A percentile compares a stretch with the other conserved stretches of the same genome.
Conservation (phyloP, 2,113 vertebrate genomes). For the Saccopteryx bilineata region DNA sequence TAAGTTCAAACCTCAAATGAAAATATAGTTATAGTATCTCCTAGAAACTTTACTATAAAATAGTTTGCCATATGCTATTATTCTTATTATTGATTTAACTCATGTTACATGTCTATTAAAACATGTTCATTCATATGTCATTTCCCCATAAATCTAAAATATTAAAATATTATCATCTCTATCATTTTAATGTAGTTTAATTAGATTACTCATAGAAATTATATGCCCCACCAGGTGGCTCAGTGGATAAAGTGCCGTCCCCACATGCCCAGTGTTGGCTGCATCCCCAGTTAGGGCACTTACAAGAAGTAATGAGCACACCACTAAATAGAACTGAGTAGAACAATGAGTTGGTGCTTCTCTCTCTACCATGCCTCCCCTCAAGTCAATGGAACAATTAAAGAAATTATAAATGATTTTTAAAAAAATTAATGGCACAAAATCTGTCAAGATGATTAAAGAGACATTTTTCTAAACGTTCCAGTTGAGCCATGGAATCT, state of each 20-base stretch:
- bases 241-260: too few species aligned
- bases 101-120: slow-evolving; percentile 31
- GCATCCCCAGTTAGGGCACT: too few species aligned
- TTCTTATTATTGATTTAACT: slow-evolving; percentile 29
- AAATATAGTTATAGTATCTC: background rate
- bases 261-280: too few species aligned
- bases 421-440: slow-evolving; percentile 56
- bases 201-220: slow-evolving; percentile 59
- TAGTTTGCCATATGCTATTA: background rate
- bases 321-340: too few species aligned
- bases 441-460: slow-evolving; percentile 76
- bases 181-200: slow-evolving; percentile 7
- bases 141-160: slow-evolving; percentile 50
- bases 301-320: too few species aligned
- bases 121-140: slow-evolving; percentile 28
- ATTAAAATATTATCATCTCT: slow-evolving; percentile 3
- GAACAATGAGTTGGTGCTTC: too few species aligned
- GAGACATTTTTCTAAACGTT: slow-evolving; percentile 60
- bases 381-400: too few species aligned
- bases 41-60: slow-evolving; percentile 13
- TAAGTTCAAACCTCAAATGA: background rate
- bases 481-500: slow-evolving; percentile 47
- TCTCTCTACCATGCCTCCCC: too few species aligned
- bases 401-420: slow-evolving; percentile 63
- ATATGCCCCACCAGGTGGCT: background rate